These are phyloP conservation scores for Archegozetes longisetosus DNA, from an alignment of 1,140 invertebrate species.

Conservation along the genomic window DNA sequence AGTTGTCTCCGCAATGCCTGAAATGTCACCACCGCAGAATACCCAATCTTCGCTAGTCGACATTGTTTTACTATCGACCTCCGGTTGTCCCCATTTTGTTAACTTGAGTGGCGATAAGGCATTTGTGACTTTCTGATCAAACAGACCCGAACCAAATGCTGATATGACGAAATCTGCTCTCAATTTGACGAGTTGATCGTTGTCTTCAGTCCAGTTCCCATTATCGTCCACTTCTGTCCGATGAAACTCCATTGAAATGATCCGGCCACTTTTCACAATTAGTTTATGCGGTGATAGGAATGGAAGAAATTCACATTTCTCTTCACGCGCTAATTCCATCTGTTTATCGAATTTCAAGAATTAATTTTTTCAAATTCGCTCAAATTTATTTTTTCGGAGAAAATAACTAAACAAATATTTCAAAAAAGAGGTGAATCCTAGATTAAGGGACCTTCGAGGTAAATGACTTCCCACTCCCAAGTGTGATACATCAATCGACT, in stretches of 20 bases:
- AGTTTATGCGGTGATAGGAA: conserved; percentile 76
- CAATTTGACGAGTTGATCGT: conserved; percentile 55
- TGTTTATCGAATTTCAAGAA: no score
- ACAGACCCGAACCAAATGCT: conserved; percentile 80
- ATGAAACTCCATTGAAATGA: conserved; percentile 41
- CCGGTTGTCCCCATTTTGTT: conserved; percentile 55
- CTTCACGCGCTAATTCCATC: conserved; percentile 78
- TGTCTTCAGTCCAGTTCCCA: conserved; percentile 64
- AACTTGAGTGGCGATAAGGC: conserved; percentile 64
- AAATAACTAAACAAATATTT: no score
- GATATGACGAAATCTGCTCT: conserved; percentile 89
- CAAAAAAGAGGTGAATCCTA: no score
- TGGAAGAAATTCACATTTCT: conserved; percentile 93
- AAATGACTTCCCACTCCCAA: no score
- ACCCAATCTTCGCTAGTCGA: conserved; percentile 52
- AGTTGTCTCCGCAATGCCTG: conserved; percentile 83
- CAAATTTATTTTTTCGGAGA: no score
- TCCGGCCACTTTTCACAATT: conserved; percentile 48
- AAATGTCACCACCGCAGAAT: conserved; percentile 86
- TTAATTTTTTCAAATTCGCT: no score
- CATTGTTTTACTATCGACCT: conserved; percentile 59
- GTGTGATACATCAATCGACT: no score
- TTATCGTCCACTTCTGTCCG: conserved; percentile 38
- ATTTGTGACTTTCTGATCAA: conserved; percentile 52
- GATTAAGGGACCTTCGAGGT: no score